phyloP scores from a whole-genome alignment of 2,888 invertebrate species.

The Noctua janthe region DNA sequence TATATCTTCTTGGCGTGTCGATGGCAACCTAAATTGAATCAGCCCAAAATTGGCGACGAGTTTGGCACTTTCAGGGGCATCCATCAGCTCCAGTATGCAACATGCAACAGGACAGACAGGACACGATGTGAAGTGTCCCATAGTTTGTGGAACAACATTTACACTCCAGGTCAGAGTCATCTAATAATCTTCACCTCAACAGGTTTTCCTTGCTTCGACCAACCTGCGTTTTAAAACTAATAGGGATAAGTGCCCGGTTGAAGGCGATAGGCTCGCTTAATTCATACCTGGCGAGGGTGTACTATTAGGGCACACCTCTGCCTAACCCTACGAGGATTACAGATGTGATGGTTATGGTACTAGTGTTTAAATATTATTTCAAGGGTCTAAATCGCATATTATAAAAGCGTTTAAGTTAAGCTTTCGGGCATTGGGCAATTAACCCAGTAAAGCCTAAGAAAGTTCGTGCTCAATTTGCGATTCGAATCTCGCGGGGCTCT shows the following conservation, averaged over 20 bases:
- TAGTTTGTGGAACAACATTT: too few relatives aligned
- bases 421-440: conserved; percentile 30
- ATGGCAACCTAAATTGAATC: too few relatives aligned
- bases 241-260: not conserved
- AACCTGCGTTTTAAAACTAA: not conserved
- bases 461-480: conserved; percentile 43
- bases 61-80: too few relatives aligned
- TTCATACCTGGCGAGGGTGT: not conserved
- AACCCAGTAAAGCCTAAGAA: conserved; percentile 43
- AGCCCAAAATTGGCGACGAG: too few relatives aligned
- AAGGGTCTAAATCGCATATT: conserved; percentile 8
- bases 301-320: not conserved
- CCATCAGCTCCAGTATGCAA: too few relatives aligned
- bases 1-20: too few relatives aligned
- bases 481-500: conserved; percentile 33
- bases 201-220: too few relatives aligned
- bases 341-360: not conserved
- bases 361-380: not conserved
- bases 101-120: too few relatives aligned
- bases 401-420: conserved; percentile 19
- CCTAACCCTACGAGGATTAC: not conserved
- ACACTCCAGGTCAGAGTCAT: too few relatives aligned
- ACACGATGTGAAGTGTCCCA: too few relatives aligned
- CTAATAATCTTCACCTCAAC: too few relatives aligned
- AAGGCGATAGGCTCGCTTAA: not conserved